A percentile compares a stretch with the other conserved stretches of the same genome.
Evolutionary conservation across 2,797 vertebrate genomes (phyloP).

Genomic region (Miichthys miiuy): DNA sequence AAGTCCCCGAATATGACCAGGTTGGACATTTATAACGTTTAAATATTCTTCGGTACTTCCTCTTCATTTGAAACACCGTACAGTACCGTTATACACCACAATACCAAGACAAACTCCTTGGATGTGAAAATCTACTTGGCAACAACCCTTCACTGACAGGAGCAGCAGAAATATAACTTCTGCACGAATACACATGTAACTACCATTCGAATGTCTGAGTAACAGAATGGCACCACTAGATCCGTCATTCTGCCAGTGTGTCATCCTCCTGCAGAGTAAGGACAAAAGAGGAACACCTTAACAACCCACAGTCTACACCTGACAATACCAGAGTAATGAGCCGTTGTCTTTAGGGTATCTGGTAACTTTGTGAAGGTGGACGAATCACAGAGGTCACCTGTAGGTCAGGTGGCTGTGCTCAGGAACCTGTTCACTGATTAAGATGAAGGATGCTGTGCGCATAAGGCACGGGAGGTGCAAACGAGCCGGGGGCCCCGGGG

Average conservation of each 20-base stretch:
- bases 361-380: constrained; percentile 53
- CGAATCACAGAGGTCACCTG: constrained; percentile 67
- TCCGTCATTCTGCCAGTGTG: constrained; percentile 22
- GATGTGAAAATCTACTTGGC: not conserved
- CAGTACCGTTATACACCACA: not conserved
- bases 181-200: not conserved
- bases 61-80: not conserved
- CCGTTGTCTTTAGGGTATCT: constrained; percentile 25
- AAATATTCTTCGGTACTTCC: not conserved
- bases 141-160: not conserved
- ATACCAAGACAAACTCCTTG: not conserved
- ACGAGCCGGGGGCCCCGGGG: constrained; percentile 68
- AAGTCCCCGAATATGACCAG: not conserved
- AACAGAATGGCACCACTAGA: constrained; percentile 9
- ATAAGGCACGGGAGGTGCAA: constrained; percentile 60
- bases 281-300: not conserved
- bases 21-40: not conserved
- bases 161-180: not conserved
- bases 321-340: constrained; percentile 38
- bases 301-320: not conserved
- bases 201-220: constrained; percentile 2
- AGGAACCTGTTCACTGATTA: constrained; percentile 68
- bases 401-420: constrained; percentile 62
- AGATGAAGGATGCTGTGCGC: constrained; percentile 73
- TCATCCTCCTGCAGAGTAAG: constrained; percentile 21